These are phyloP conservation scores for Sarcophaga caerulescens DNA, from an alignment of 2,888 invertebrate species.

Conservation along the genomic window DNA sequence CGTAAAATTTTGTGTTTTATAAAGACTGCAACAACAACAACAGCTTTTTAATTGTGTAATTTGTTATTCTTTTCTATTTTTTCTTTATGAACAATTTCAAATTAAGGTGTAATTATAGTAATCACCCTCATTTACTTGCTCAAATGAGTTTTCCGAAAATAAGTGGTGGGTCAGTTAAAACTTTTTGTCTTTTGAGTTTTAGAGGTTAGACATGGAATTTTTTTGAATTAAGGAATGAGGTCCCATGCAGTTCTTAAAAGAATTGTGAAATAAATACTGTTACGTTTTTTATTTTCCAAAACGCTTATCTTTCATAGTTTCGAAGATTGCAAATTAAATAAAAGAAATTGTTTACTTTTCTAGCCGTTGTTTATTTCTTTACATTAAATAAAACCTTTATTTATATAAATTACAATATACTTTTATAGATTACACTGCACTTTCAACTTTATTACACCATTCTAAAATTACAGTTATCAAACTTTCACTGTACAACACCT, in stretches of 20 bases:
- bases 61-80: constrained; percentile 46
- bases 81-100: constrained; percentile 56
- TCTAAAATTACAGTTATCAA: too few relatives aligned
- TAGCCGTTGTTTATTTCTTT: too few relatives aligned
- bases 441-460: too few relatives aligned
- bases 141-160: constrained; percentile 49
- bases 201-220: not conserved
- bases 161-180: constrained; percentile 57
- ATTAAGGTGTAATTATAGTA: constrained; percentile 69
- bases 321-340: too few relatives aligned
- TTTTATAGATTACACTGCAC: too few relatives aligned
- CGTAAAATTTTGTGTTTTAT: constrained; percentile 30
- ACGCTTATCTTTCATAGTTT: too few relatives aligned
- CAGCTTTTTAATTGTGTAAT: constrained; percentile 63
- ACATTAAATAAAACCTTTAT: too few relatives aligned
- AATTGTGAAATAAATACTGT: not conserved
- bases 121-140: constrained; percentile 69
- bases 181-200: constrained; percentile 24
- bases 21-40: constrained; percentile 17
- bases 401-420: too few relatives aligned
- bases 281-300: not conserved
- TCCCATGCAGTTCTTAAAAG: not conserved
- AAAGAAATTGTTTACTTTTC: too few relatives aligned
- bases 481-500: too few relatives aligned
- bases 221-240: not conserved